Evolutionary conservation across 2,888 invertebrate genomes (phyloP).

Genomic region (Drosophila diplacantha): DNA sequence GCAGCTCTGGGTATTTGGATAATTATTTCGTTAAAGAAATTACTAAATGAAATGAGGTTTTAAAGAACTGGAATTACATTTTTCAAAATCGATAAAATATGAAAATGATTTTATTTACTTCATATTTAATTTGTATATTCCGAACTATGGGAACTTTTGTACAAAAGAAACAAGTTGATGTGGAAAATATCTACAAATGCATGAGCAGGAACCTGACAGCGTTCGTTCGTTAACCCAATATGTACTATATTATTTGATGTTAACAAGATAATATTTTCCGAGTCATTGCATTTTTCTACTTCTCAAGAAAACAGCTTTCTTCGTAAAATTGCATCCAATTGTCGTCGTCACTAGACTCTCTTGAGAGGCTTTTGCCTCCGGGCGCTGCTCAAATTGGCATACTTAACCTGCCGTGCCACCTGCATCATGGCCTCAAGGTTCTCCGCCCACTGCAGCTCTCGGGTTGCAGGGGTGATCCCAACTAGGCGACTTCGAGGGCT

Average conservation of each 20-base stretch:
- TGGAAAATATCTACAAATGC: no score
- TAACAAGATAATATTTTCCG: neutral
- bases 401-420: conserved; percentile 35
- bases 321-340: conserved; percentile 18
- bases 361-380: conserved; percentile 16
- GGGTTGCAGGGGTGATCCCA: conserved; percentile 13
- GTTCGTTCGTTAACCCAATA: neutral
- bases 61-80: neutral
- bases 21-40: neutral
- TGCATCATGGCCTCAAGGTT: conserved; percentile 27
- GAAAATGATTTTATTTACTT: no score
- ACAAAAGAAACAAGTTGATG: no score
- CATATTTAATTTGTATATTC: neutral
- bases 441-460: neutral
- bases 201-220: neutral
- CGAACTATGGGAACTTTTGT: no score
- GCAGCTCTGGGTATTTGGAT: neutral
- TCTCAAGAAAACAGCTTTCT: neutral
- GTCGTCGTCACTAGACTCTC: conserved; percentile 15
- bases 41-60: neutral
- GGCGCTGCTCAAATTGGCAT: conserved; percentile 28
- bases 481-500: conserved; percentile 30
- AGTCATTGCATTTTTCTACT: conserved; percentile 7
- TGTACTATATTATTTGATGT: conserved; percentile 1
- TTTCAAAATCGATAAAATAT: neutral